Percentiles rank a stretch among this genome's conserved stretches.
Evolutionary conservation across 2,113 vertebrate species (phyloP).

Genomic region (Catharus fuscescens): DNA sequence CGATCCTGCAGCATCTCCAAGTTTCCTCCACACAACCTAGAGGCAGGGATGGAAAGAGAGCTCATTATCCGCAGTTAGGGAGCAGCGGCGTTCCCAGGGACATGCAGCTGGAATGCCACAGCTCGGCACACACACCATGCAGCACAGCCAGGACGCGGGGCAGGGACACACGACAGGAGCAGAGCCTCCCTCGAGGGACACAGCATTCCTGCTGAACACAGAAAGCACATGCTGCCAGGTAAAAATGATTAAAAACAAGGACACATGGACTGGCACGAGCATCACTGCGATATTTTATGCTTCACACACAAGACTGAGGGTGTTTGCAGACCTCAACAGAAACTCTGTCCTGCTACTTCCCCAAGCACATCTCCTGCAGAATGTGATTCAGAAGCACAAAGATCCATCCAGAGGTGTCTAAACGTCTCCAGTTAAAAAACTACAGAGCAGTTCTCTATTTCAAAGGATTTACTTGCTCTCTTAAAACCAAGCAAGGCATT

Average conservation of each 20-base stretch:
- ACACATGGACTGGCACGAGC: constrained; percentile 3
- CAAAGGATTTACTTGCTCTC: neutral
- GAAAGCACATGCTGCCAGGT: constrained; percentile 49
- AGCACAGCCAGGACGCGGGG: constrained; percentile 2
- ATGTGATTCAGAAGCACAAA: neutral
- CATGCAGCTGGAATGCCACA: neutral
- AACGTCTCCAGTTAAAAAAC: neutral
- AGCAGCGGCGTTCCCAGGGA: neutral
- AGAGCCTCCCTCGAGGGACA: neutral
- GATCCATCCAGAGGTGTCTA: neutral
- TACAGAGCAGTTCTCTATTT: neutral
- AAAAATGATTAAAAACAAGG: neutral
- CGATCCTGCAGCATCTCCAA: constrained; percentile 87
- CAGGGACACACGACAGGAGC: neutral
- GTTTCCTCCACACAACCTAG: constrained; percentile 86
- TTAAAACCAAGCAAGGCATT: neutral
- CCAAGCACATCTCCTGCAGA: neutral
- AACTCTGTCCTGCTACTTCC: neutral
- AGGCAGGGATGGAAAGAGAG: constrained; percentile 40
- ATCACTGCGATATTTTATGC: neutral
- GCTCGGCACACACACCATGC: neutral
- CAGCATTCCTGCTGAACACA: constrained; percentile 15
- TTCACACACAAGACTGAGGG: neutral
- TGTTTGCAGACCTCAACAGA: neutral
- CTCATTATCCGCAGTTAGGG: neutral